Evolutionary conservation across 2,113 vertebrate species (phyloP).

Genomic region (Anolis carolinensis): DNA sequence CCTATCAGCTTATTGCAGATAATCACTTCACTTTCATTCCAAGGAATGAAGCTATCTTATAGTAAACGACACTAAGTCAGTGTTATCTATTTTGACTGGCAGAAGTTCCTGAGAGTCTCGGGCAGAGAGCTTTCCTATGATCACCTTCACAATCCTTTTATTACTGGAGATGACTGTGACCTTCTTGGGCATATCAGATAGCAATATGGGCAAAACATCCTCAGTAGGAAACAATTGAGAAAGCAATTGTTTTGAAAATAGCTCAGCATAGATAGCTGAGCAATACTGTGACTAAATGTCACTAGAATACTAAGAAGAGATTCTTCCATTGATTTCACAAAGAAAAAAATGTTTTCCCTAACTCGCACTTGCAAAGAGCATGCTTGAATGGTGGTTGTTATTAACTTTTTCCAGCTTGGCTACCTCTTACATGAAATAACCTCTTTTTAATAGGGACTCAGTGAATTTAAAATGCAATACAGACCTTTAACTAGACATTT

Average conservation of each 20-base stretch:
- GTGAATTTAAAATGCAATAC: not conserved
- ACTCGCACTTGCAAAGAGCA: not conserved
- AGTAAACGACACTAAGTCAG: not conserved
- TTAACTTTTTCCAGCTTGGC: slow-evolving; percentile 9
- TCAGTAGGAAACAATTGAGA: not conserved
- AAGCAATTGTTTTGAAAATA: not conserved
- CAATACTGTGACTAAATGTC: not conserved
- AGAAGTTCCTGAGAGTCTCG: not conserved
- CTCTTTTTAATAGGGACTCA: slow-evolving; percentile 6
- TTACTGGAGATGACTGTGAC: not conserved
- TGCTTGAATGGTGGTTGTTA: not conserved
- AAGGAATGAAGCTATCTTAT: not conserved
- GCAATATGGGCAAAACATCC: not conserved
- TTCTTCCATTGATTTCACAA: not conserved
- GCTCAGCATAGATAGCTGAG: not conserved
- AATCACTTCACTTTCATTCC: not conserved
- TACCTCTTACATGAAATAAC: slow-evolving; percentile 10
- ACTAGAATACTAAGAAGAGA: not conserved
- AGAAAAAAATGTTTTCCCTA: not conserved
- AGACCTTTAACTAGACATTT: slow-evolving; percentile 7
- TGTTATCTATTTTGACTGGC: not conserved
- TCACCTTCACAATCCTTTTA: not conserved
- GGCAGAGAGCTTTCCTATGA: not conserved
- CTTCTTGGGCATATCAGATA: not conserved
- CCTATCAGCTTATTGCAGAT: not conserved